A percentile compares a stretch with the other conserved stretches of the same genome.
These are phyloP conservation scores for Drosophila kepulauana DNA, from an alignment of 1,140 invertebrate species.

Conservation along the genomic window DNA sequence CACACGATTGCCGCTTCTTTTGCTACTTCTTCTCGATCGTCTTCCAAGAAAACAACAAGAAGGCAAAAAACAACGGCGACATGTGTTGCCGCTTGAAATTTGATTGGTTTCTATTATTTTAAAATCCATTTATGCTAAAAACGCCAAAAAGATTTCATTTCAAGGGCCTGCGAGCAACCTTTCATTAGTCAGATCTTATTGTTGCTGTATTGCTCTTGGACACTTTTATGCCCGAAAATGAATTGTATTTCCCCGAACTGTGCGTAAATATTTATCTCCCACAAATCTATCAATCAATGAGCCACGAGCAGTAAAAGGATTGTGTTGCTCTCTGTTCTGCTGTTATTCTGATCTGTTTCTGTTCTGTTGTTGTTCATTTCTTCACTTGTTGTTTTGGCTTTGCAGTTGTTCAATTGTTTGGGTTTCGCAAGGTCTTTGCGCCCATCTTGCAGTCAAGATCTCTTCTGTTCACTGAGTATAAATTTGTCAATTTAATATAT, in stretches of 20 bases:
- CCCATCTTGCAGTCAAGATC: slow-evolving; percentile 23
- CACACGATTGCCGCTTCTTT: slow-evolving; percentile 53
- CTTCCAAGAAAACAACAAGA: slow-evolving; percentile 12
- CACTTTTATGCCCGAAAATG: slow-evolving; percentile 54
- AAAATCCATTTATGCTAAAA: slow-evolving; percentile 66
- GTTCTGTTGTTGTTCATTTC: slow-evolving; percentile 29
- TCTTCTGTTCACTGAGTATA: slow-evolving; percentile 12
- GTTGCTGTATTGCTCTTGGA: slow-evolving; percentile 28
- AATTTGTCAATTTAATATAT: slow-evolving; percentile 70
- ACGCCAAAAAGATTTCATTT: slow-evolving; percentile 17
- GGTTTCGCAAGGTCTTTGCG: slow-evolving; percentile 24
- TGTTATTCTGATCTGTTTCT: slow-evolving; percentile 5
- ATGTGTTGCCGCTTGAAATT: slow-evolving; percentile 53
- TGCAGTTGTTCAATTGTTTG: slow-evolving; percentile 7
- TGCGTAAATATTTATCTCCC: slow-evolving; percentile 72
- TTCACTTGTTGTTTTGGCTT: neutral
- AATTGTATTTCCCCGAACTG: slow-evolving; percentile 69
- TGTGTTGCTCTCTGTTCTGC: slow-evolving; percentile 21
- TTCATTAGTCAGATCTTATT: slow-evolving; percentile 12
- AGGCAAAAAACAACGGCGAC: slow-evolving; percentile 13
- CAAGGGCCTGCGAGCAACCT: slow-evolving; percentile 45
- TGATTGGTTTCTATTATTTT: slow-evolving; percentile 64
- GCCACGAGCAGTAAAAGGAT: slow-evolving; percentile 43
- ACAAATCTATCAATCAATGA: slow-evolving; percentile 63
- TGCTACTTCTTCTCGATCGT: slow-evolving; percentile 10